Evolutionary conservation across 2,797 vertebrate species (phyloP), one percentile per base, ranked within the genome.

Genomic region (Sebastes trivittatus): DNA sequence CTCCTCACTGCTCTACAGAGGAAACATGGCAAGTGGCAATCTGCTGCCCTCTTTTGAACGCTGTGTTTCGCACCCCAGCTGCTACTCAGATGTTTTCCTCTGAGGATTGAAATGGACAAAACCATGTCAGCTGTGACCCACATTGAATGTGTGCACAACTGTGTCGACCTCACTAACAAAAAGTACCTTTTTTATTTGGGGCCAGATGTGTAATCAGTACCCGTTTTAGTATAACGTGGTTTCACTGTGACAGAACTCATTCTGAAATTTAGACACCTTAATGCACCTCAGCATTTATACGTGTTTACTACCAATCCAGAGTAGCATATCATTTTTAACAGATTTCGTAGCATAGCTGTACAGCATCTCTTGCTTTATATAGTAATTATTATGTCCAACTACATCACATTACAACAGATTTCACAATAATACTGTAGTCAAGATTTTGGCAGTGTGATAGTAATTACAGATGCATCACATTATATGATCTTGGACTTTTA

Each of bases 81-180:
- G 46, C 46, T 49, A 25, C 22, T 70, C 55, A 55, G 13, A 42
- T 55, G 25, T 72, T 76, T 55, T 60, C 32, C 64, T 68, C 6
- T 30, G 66, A 65, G 71, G 22, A 72, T n/a, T 23, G 22, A 49
- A 49, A 49, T 49, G 46, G 25, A 69, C 14, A 49, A 67, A 72
- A 72, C 38, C 20, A n/a, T 20, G 42, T 59, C 67, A 63, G 49
- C 68, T 56, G 38, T 77, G 80, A 78, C 62, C 74, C 52, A 74
- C 27, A 67, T 78, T n/a, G 1, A 52, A 49, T 49, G 18, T 20
- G 1, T 49, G 16, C 23, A 23, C 36, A 4, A 20, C 23, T 61
- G 36, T 16, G 22, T 14, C 36, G 27, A 75, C 58, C 56, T 56
- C 23, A 74, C 7, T 20, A 16, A 54, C 64, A 52, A 7, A 49